Base-by-base conservation (phyloP, 2,113 vertebrate species). In the Xiphophorus couchianus region DNA sequence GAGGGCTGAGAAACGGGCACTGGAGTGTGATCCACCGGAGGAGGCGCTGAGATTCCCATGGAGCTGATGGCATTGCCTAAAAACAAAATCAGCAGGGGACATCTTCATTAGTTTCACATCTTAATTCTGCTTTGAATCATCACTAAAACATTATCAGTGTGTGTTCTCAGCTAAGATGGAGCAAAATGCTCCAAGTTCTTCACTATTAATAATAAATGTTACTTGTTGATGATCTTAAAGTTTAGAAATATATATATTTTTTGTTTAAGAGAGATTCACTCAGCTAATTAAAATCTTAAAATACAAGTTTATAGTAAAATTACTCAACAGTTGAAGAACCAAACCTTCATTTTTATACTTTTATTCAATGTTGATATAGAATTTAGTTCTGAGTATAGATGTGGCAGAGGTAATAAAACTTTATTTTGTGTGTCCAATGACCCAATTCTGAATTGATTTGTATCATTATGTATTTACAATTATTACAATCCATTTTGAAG, bases 1-100 rank as follows among this genome's bases (percentile, higher is more conserved):
- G 94, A 82, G 44, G 89, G 88, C 60, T 86, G 92, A 33, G 91
- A 80, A 63, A 89, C 89, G 29, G 92, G 89, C 66, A 89, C 66
- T 0, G 91, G 83, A 7, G 91, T 91, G 84, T 72, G 89, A 71
- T 92, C 92, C 67, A 89, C 92, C 3, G 92, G 77, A 74, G 92
- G 88, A 66, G 90, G 89, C 62, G 76, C 86, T 0, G 86, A 80
- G 82, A 91, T 86, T 31, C 90, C 87, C 92, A 95, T 91, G 73
- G 91, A 93, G 79, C 86, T 94, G 88, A 95, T 94, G 75, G 93
- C 93, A 35, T 88, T 89, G 78, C 88, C 92, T 95, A 90, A 62
- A 58, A 81, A 78, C 81, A 88, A 63, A 88, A 88, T 3, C 90
- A 88, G 76, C 86, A 78, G 80, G 80, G 65, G 72, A 28, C 78